Percentiles rank a stretch among this genome's conserved stretches.
Evolutionary conservation across 2,888 invertebrate genomes (phyloP).

Genomic region (Cinara cedri): DNA sequence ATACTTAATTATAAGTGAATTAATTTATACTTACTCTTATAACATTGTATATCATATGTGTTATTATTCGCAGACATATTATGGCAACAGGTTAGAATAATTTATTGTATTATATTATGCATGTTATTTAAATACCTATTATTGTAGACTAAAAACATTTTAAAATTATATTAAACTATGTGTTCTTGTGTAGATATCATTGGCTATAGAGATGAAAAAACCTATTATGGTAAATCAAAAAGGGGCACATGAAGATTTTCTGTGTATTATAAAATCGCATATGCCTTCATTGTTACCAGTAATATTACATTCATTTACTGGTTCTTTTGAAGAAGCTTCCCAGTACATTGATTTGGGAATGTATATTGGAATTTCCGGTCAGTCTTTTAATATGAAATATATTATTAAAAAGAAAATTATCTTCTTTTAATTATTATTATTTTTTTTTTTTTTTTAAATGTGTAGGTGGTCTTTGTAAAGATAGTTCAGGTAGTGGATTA

Average conservation of each 20-base stretch:
- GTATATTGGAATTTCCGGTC: conserved; percentile 61
- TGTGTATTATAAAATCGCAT: conserved; percentile 72
- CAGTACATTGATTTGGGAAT: conserved; percentile 77
- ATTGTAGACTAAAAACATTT: background rate
- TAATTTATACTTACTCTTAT: background rate
- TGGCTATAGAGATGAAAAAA: conserved; percentile 85
- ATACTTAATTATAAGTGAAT: background rate
- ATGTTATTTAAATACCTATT: background rate
- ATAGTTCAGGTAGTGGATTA: conserved; percentile 80
- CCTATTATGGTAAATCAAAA: conserved; percentile 91
- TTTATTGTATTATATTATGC: background rate
- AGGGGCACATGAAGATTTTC: conserved; percentile 85
- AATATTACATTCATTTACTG: conserved; percentile 90
- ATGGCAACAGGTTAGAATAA: conserved; percentile 35
- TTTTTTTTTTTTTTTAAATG: background rate
- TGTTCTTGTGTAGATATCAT: conserved; percentile 69
- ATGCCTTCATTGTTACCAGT: conserved; percentile 71
- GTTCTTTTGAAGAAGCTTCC: conserved; percentile 81
- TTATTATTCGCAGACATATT: conserved; percentile 2
- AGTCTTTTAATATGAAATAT: background rate
- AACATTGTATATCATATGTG: background rate
- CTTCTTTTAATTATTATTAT: background rate
- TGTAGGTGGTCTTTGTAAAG: conserved; percentile 82
- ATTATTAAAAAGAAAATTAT: too few species aligned
- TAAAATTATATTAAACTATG: background rate